Evolutionary conservation across 2,113 vertebrate species (phyloP), one percentile per base, ranked within the genome.

Genomic region (Gallinago paraguaiae): DNA sequence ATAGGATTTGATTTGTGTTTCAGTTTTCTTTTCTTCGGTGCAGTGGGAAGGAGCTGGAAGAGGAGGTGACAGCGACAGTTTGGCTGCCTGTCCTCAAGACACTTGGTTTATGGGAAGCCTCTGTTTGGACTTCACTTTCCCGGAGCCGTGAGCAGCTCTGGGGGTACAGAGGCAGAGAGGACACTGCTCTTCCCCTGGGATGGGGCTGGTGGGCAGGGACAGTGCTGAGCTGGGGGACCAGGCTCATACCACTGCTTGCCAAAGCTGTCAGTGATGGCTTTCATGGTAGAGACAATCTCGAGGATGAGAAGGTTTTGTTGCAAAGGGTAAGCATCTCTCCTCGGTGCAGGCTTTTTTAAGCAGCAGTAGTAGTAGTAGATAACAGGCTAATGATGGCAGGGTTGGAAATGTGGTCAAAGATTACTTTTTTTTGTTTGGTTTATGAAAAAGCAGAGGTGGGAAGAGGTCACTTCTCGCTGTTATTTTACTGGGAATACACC

Each of bases 1-100:
- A 86, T 67, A 75, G 61, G 50, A 57, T 54, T 95, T 83, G 95
- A 93, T 95, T 94, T 77, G 78, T 86, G 69, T 91, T 95, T 93
- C 90, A 76, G 61, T 92, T 95, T 97, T 90, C 59, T 78, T 84
- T 90, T 95, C 69, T 89, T 77, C 0, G 0, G 46, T 92, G 74
- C 86, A 46, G 45, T 63, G 68, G 74, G 82, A 94, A 90, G 82
- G 84, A 94, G 53, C 61, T 91, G 88, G 43, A 89, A 86, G 90
- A 91, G 75, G 79, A 92, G 70, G 48, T 64, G 70, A 81, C 68
- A 72, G 78, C 69, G 69, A 75, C 65, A 59, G 30, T 59, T 77
- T 5, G 13, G 43, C 85, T 20, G 53, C 35, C 41, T 1, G 2
- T 84, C 48, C 46, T 61, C 56, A 27, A 23, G 22, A 23, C 4